Percentiles rank a stretch among this genome's conserved stretches.
These are phyloP conservation scores for Nysson spinosus DNA, from an alignment of 2,888 invertebrate species.

Conservation along the genomic window DNA sequence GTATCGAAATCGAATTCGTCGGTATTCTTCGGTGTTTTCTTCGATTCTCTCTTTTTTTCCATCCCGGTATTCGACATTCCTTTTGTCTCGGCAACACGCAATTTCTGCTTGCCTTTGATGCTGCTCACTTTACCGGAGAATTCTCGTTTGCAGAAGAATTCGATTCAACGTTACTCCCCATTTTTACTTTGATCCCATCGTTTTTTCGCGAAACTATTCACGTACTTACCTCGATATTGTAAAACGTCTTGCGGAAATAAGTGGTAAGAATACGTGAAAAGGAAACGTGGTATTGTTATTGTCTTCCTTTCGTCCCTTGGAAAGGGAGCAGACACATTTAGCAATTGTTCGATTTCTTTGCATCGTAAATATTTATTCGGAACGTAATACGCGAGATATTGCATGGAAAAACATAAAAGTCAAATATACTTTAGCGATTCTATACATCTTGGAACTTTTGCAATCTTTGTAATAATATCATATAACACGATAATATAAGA, in stretches of 20 bases:
- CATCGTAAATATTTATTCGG: no score
- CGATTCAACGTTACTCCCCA: slow-evolving; percentile 21
- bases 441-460: no score
- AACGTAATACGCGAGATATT: no score
- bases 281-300: no score
- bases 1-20: not conserved
- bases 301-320: no score
- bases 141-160: slow-evolving; percentile 37
- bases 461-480: no score
- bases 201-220: slow-evolving; percentile 15
- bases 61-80: slow-evolving; percentile 11
- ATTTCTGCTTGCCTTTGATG: slow-evolving; percentile 40
- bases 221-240: slow-evolving; percentile 4
- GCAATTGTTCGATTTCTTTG: not conserved
- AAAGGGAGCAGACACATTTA: not conserved
- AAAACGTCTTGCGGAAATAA: not conserved
- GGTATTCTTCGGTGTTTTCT: not conserved
- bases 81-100: slow-evolving; percentile 3
- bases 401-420: no score
- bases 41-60: not conserved
- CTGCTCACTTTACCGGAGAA: slow-evolving; percentile 19
- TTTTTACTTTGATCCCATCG: slow-evolving; percentile 23
- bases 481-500: no score
- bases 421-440: no score
- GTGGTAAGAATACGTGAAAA: not conserved